Percentiles rank a stretch among this genome's conserved stretches.
phyloP scores from a whole-genome alignment of 2,797 vertebrate genomes.

The Sebastolobus alascanus region DNA sequence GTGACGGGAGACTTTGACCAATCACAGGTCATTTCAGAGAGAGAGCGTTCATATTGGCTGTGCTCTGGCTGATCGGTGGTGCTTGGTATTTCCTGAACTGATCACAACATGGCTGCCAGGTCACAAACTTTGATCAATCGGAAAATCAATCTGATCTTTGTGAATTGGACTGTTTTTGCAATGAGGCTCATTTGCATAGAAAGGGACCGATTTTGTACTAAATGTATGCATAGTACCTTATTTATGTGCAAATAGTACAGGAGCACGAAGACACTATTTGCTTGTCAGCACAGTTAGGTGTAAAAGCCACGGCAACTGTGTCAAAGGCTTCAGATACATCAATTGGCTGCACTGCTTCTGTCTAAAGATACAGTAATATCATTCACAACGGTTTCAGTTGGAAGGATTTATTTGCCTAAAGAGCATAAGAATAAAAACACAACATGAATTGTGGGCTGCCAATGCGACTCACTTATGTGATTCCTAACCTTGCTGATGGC shows the following conservation, averaged over 20 bases:
- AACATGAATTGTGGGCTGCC: background rate
- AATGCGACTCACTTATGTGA: background rate
- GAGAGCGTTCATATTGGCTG: no score
- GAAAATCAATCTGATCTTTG: background rate
- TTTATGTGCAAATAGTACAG: background rate
- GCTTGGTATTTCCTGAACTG: no score
- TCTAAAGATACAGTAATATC: background rate
- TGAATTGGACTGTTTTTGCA: background rate
- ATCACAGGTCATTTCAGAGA: no score
- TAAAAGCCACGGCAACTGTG: background rate
- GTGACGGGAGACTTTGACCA: no score
- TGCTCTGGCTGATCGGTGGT: no score
- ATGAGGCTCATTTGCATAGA: background rate
- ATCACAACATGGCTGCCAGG: no score
- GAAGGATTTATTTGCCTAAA: background rate
- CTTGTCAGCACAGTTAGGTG: background rate
- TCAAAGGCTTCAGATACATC: slow-evolving; percentile 7
- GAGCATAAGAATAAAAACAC: background rate
- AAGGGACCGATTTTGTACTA: background rate
- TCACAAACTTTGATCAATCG: no score
- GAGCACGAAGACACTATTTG: background rate
- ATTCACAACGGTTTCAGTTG: background rate
- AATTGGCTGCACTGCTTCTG: slow-evolving; percentile 1
- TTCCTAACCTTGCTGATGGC: background rate
- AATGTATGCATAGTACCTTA: no score